Evolutionary conservation across 2,888 invertebrate genomes (phyloP).

Genomic region (Gari tellinella): DNA sequence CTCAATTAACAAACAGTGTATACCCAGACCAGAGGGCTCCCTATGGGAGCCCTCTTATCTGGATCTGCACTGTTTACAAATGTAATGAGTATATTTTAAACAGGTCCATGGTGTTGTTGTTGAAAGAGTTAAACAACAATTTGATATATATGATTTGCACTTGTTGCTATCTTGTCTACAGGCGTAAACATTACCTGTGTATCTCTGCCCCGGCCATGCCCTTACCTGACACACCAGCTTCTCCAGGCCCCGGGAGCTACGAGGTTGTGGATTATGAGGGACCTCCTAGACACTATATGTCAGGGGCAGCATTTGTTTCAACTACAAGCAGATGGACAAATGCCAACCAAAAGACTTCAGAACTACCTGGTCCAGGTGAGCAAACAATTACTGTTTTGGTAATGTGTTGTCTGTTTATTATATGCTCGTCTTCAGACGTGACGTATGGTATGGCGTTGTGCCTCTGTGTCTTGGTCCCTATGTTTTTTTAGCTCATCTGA

Average conservation of each 20-base stretch:
- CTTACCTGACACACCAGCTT: conserved; percentile 78
- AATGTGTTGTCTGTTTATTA: neutral
- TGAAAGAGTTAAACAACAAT: too few species aligned
- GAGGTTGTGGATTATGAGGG: conserved; percentile 81
- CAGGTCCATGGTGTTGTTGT: neutral
- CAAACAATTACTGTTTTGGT: neutral
- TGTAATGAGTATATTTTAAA: too few species aligned
- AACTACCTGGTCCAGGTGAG: conserved; percentile 81
- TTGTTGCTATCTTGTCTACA: conserved; percentile 66
- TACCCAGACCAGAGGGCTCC: too few species aligned
- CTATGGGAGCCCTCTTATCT: too few species aligned
- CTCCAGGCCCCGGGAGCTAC: conserved; percentile 83
- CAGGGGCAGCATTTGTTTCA: conserved; percentile 83
- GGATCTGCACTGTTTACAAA: too few species aligned
- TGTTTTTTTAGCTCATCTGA: too few species aligned
- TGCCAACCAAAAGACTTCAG: conserved; percentile 39
- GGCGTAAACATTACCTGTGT: conserved; percentile 83
- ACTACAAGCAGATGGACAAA: conserved; percentile 82
- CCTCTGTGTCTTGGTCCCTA: too few species aligned
- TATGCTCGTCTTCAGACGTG: neutral
- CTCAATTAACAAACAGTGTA: too few species aligned
- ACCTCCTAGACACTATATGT: conserved; percentile 83
- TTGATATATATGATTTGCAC: too few species aligned
- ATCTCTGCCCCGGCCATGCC: conserved; percentile 84
- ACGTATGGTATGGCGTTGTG: neutral